Conservation (phyloP, 1,140 invertebrate species). For the Drosophila tsacasi region DNA sequence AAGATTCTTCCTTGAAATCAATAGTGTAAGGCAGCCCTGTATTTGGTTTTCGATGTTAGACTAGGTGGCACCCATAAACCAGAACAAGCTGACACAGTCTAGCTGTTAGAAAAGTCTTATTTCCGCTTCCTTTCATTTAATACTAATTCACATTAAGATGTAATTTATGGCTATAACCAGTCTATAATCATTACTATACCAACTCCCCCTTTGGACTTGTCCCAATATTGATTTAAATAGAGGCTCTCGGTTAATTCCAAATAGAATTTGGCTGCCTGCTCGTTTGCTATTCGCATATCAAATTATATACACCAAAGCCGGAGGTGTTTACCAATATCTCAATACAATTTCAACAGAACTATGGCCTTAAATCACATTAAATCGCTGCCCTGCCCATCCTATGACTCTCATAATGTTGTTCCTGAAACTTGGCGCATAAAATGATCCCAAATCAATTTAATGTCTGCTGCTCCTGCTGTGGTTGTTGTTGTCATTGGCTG, state of each 20-base stretch:
- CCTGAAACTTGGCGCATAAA: conserved; percentile 32
- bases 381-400: not conserved
- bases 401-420: conserved; percentile 13
- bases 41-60: not conserved
- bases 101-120: not conserved
- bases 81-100: too few relatives aligned
- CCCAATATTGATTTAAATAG: conserved; percentile 6
- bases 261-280: conserved; percentile 11
- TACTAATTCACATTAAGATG: not conserved
- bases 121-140: not conserved
- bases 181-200: not conserved
- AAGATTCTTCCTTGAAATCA: too few relatives aligned
- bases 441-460: conserved; percentile 68
- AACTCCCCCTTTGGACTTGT: not conserved
- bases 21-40: not conserved
- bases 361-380: conserved; percentile 33
- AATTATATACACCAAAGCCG: conserved; percentile 13
- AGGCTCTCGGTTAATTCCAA: conserved; percentile 1
- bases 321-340: conserved; percentile 32
- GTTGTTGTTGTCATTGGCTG: conserved; percentile 36
- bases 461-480: conserved; percentile 1
- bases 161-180: not conserved
- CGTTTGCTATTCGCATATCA: conserved; percentile 2
- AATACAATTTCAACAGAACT: not conserved
- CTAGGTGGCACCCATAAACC: not conserved